These are phyloP conservation scores for Pardalotus punctatus DNA, from an alignment of 2,113 vertebrate genomes.

Conservation along the genomic window DNA sequence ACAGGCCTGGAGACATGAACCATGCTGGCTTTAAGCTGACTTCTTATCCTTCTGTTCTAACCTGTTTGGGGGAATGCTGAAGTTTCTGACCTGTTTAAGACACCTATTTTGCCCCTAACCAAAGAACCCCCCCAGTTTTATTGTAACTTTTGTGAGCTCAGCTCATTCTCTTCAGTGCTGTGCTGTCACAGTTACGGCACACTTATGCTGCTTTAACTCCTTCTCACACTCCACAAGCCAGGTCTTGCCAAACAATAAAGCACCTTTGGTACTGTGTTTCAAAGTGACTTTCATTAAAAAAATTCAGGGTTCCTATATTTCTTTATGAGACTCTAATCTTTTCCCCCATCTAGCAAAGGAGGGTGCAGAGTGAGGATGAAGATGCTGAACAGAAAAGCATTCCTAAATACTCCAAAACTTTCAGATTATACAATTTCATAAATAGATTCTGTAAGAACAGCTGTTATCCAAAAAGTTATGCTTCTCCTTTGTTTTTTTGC, in stretches of 20 bases:
- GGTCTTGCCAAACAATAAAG: neutral
- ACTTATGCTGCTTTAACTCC: neutral
- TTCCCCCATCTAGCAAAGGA: neutral
- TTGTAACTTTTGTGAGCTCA: neutral
- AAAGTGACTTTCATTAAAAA: neutral
- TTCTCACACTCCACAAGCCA: neutral
- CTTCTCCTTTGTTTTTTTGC: neutral
- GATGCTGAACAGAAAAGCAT: neutral
- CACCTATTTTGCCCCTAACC: neutral
- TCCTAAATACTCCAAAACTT: neutral
- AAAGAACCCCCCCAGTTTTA: neutral
- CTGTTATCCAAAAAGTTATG: neutral
- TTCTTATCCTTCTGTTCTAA: neutral
- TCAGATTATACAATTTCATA: neutral
- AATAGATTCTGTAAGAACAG: neutral
- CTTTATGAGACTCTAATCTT: neutral
- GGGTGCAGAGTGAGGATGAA: neutral
- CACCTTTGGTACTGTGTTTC: neutral
- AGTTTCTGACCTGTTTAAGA: neutral
- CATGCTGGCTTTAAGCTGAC: neutral
- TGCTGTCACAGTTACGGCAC: fast-evolving
- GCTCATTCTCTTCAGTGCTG: neutral
- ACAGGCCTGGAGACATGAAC: neutral
- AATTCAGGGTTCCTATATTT: neutral
- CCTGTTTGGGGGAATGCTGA: neutral